Conservation (phyloP, 2,797 vertebrate genomes). For the Falco rusticolus region DNA sequence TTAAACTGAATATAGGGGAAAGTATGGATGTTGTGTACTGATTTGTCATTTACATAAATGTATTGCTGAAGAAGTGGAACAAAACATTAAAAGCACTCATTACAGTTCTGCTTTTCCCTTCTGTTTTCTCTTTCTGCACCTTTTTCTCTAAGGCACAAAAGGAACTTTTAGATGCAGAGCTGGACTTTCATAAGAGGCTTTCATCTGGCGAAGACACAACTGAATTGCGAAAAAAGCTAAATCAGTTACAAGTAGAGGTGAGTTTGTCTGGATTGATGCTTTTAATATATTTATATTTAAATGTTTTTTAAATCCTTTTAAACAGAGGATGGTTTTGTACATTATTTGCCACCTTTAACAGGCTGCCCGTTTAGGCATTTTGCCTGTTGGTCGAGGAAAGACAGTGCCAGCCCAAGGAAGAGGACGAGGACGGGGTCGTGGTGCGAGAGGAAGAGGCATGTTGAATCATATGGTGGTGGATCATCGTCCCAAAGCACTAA, state of each 20-base stretch:
- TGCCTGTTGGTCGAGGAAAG: constrained; percentile 83
- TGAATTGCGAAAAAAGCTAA: constrained; percentile 92
- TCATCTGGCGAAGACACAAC: constrained; percentile 97
- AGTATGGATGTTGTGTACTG: rapidly evolving
- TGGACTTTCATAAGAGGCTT: constrained; percentile 95
- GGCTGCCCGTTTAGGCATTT: constrained; percentile 91
- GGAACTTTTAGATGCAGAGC: constrained; percentile 92
- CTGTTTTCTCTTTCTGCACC: neutral
- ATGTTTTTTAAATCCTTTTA: neutral
- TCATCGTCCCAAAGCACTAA: constrained; percentile 90
- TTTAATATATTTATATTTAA: rapidly evolving
- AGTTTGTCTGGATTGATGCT: constrained; percentile 10
- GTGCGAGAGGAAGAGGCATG: constrained; percentile 82
- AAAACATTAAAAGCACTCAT: neutral
- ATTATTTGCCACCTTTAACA: constrained; percentile 33
- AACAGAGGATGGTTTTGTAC: neutral
- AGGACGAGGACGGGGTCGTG: constrained; percentile 87
- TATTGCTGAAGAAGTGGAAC: neutral
- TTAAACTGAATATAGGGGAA: neutral
- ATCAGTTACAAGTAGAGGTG: constrained; percentile 93
- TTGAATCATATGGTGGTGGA: constrained; percentile 94
- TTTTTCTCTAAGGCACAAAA: constrained; percentile 88
- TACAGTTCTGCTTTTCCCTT: neutral
- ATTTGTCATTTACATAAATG: neutral
- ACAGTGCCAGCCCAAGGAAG: constrained; percentile 71